Base-by-base conservation (phyloP, 2,888 invertebrate genomes). In the Drosophila silvestris region DNA sequence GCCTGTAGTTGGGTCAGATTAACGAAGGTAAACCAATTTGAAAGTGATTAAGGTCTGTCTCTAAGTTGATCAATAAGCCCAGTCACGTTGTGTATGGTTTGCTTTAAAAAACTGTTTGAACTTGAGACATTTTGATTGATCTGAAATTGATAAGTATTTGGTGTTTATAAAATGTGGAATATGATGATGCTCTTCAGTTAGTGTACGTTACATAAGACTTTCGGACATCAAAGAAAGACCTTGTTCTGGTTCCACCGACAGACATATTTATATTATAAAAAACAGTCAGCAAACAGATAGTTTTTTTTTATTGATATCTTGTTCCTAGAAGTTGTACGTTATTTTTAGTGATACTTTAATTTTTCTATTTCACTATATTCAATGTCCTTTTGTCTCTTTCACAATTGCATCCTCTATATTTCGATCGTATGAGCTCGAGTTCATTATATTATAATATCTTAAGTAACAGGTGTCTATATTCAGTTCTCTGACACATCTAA, bases 1-100 rank as follows among this genome's bases (percentile, higher is more conserved):
- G 33, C 28, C 50, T 53, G 22, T 50, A 71, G 62, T 77, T 76
- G 57, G 41, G 62, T 57, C 61, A 51, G 47, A 41, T 19, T 51
- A 33, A 39, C 63, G 30, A 47, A 19, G 53, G 10, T 19, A 30
- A 47, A n/a, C 14, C 53, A 39, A 56, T 39, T n/a, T 5, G 3
- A 28, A 61, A 33, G 22, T 32, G 28, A 51, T 56, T 19, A 54
- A 53, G 47, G 26, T 5, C 26, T 30, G 22, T n/a, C 6, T 9
- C 10, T 22, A n/a, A 54, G n/a, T 47, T 61, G 19, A 16, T 10
- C 37, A 37, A 41, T 19, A 22, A 30, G 26, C 30, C 7, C 1
- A n/a, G 16, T 12, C 10, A 59, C 3, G 1, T 39, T 12, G 12
- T 28, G 9, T 28, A 28, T 39, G 12, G 5, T 28, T 28, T 47